A percentile compares a stretch with the other conserved stretches of the same genome.
Conservation (phyloP, 2,888 invertebrate species). For the Lasioglossum figueresi region DNA sequence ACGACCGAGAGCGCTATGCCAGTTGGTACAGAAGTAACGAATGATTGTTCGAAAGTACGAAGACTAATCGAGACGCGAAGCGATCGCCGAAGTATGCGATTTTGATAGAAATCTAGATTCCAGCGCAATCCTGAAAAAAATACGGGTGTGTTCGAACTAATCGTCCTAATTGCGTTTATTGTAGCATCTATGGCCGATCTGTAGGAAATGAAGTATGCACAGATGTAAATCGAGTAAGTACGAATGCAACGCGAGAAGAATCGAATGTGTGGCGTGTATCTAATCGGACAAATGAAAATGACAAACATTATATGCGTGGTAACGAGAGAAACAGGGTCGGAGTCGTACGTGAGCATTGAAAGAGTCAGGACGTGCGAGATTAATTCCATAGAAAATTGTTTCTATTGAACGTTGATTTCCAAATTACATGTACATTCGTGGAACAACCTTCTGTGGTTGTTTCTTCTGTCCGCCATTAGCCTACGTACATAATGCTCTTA, state of each 20-base stretch:
- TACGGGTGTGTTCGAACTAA: not conserved
- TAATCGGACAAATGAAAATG: not conserved
- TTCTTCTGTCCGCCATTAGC: not conserved
- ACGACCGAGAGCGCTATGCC: too few species aligned
- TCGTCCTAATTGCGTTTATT: not conserved
- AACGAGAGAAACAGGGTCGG: not conserved
- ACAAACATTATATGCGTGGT: not conserved
- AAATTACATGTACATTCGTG: not conserved
- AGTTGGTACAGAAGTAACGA: not conserved
- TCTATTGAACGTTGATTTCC: not conserved
- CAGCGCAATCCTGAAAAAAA: not conserved
- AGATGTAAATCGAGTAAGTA: not conserved
- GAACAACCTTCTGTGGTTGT: not conserved
- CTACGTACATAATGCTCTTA: constrained; percentile 3
- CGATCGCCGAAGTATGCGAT: not conserved
- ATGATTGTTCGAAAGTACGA: not conserved
- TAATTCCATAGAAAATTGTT: not conserved
- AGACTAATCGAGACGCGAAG: not conserved
- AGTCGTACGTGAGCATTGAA: not conserved
- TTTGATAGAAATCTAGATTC: not conserved
- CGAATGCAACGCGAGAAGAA: not conserved
- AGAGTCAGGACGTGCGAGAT: not conserved
- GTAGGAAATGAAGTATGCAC: constrained; percentile 7
- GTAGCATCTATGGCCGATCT: not conserved
- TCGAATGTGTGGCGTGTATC: not conserved